Percentiles rank a stretch among this genome's conserved stretches.
Evolutionary conservation across 2,797 vertebrate species (phyloP).

Genomic region (Novumbra hubbsi): DNA sequence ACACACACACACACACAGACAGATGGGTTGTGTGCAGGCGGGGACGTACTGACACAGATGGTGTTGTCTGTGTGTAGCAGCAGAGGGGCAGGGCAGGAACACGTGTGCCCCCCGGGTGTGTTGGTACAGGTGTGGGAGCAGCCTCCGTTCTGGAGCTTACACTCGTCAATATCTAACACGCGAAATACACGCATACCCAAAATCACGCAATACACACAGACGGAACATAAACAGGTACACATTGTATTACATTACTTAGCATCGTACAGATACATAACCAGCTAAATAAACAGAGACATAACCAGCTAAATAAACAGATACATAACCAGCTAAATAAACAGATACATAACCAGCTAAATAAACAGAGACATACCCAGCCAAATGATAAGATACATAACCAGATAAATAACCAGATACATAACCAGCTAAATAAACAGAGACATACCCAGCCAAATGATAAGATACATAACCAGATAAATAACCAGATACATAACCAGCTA

Average conservation of each 20-base stretch:
- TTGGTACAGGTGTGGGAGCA: conserved; percentile 77
- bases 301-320: no score
- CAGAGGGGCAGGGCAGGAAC: conserved; percentile 69
- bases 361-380: no score
- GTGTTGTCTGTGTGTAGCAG: conserved; percentile 64
- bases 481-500: no score
- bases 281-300: no score
- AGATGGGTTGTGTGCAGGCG: not conserved
- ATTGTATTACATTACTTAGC: not conserved
- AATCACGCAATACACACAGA: conserved; percentile 23
- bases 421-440: no score
- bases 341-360: no score
- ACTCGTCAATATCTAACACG: conserved; percentile 74
- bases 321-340: no score
- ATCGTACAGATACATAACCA: not conserved
- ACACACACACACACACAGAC: conserved; percentile 2
- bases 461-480: no score
- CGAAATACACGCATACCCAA: conserved; percentile 9
- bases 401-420: no score
- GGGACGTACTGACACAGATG: conserved; percentile 72
- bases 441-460: no score
- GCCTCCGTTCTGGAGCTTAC: conserved; percentile 74
- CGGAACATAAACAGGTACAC: not conserved
- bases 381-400: no score
- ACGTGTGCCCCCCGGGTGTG: conserved; percentile 66